Evolutionary conservation across 2,797 vertebrate genomes (phyloP).

Genomic region (Halcyon chelicuti): DNA sequence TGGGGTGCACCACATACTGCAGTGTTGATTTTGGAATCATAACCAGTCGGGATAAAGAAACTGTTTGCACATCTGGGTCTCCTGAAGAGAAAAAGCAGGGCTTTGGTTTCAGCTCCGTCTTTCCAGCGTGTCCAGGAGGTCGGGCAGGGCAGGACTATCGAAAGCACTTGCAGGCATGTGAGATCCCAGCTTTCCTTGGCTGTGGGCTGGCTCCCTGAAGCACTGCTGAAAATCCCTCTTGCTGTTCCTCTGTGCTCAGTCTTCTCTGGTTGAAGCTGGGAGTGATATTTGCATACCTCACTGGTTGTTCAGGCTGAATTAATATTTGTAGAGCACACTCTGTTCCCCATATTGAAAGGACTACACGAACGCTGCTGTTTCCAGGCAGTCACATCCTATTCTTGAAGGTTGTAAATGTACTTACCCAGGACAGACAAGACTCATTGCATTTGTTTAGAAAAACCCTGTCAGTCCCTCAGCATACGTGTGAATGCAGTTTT

Average conservation of each 20-base stretch:
- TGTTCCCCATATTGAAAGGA: constrained; percentile 22
- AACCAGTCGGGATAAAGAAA: background rate
- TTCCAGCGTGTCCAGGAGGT: background rate
- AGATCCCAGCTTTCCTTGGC: background rate
- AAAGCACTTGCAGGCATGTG: background rate
- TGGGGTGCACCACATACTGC: background rate
- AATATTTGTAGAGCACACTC: constrained; percentile 54
- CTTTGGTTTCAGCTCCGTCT: background rate
- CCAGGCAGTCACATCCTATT: constrained; percentile 30
- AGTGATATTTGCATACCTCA: constrained; percentile 47
- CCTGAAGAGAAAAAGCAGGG: background rate
- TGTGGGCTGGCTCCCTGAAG: background rate
- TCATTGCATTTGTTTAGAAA: background rate
- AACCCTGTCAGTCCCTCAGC: background rate
- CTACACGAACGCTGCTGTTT: background rate
- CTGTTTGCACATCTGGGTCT: background rate
- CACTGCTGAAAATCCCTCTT: background rate
- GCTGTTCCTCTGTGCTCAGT: background rate
- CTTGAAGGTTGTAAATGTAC: background rate
- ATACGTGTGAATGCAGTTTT: background rate
- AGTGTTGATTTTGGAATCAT: background rate
- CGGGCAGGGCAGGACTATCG: background rate
- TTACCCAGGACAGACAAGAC: background rate
- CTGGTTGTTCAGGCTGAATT: constrained; percentile 51
- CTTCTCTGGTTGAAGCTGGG: background rate